Evolutionary conservation across 2,888 invertebrate species (phyloP), one percentile per base, ranked within the genome.

Genomic region (Geotrupes spiniger): DNA sequence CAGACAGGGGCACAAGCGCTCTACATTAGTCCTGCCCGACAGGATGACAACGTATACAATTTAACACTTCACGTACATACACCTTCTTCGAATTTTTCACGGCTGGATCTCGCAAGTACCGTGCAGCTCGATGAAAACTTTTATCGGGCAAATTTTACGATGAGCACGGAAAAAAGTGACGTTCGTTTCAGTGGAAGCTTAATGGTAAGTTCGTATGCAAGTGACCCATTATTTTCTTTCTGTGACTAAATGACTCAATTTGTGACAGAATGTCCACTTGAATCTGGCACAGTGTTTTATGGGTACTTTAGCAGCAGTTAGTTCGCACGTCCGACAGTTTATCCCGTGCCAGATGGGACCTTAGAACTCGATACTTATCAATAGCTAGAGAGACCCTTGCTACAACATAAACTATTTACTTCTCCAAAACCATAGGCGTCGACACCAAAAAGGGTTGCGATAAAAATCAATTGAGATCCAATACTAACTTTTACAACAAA

Each of bases 11-110:
- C 77, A 25, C 68, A 71, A 42, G 66, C 74, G 0, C 77, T 78
- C 64, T 83, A 82, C 60, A 75, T 75, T 6, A 74, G 74, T 47
- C 70, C 74, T 21, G 66, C 70, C 42, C 59, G 58, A 21, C 68
- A 66, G 5, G 65, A 64, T 36, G 69, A 69, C 2, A 42, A 50
- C 37, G 42, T 71, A 5, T 77, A 81, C 58, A 69, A 74, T 47
- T 59, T 78, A 1, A 68, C 72, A 11, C 51, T 83, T 1, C 74
- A 73, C 54, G 54, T 83, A 6, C 76, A 75, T 51, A 80, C 81
- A 2, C 82, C 83, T 2, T 74, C 79, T 40, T 65, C 71, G n/a
- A 67, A 71, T 51, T 64, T 83, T 17, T 74, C 74, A 16, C 69
- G 69, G 55, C 65, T 83, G 41, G 71, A 76, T 51, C 69, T 78